phyloP scores from a whole-genome alignment of 2,888 invertebrate species.

The Caenorhabditis sp. region DNA sequence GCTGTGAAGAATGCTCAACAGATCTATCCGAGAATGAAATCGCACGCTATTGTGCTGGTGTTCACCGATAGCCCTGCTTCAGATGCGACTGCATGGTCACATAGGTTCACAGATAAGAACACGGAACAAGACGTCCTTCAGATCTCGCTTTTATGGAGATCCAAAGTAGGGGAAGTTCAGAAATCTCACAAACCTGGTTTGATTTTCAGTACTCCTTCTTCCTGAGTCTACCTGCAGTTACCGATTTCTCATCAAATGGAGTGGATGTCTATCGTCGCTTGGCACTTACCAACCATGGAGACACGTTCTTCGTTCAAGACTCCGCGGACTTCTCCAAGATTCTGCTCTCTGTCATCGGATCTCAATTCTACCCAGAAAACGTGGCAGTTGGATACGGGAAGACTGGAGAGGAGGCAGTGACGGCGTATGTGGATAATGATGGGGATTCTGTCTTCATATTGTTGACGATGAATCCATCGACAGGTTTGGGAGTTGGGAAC shows the following conservation, averaged over 20 bases:
- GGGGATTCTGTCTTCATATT: constrained; percentile 18
- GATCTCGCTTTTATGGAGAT: constrained; percentile 66
- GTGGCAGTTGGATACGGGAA: constrained; percentile 42
- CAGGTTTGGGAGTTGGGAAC: neutral
- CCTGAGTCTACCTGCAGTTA: constrained; percentile 10
- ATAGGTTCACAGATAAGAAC: constrained; percentile 54
- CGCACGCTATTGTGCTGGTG: constrained; percentile 49
- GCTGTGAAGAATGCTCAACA: constrained; percentile 54
- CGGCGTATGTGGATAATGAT: constrained; percentile 20
- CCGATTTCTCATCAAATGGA: constrained; percentile 27
- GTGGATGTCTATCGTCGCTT: constrained; percentile 44
- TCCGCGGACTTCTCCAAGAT: constrained; percentile 8
- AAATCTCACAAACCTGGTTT: neutral
- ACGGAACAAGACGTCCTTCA: constrained; percentile 51
- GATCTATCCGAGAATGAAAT: constrained; percentile 50
- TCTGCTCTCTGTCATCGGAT: constrained; percentile 33
- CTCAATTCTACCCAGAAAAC: constrained; percentile 48
- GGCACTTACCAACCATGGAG: constrained; percentile 41
- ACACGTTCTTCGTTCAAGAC: constrained; percentile 30
- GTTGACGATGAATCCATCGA: constrained; percentile 44
- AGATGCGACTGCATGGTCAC: constrained; percentile 47
- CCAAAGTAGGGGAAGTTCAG: constrained; percentile 29
- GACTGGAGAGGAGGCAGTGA: constrained; percentile 1
- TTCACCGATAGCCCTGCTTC: constrained; percentile 55
- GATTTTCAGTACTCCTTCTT: constrained; percentile 30